Evolutionary conservation across 2,888 invertebrate species (phyloP).

Genomic region (Beris chalybata): DNA sequence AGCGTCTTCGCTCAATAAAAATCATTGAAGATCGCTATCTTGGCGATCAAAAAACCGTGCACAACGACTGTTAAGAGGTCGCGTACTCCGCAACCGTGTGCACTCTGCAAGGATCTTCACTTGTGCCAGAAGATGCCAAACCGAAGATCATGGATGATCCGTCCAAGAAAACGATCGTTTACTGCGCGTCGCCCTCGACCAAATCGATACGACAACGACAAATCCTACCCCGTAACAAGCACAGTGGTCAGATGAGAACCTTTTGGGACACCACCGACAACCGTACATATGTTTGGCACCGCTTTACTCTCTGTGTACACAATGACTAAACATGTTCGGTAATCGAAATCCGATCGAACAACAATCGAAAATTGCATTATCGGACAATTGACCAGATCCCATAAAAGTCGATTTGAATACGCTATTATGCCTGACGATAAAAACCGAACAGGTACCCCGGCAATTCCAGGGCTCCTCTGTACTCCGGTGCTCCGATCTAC

Average conservation of each 20-base stretch:
- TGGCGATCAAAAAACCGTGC: no score
- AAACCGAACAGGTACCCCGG: background rate
- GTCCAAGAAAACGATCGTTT: no score
- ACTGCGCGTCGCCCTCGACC: no score
- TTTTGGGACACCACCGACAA: background rate
- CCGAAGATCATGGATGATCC: no score
- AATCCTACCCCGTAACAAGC: no score
- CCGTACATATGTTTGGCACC: background rate
- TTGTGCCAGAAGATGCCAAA: no score
- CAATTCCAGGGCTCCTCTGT: background rate
- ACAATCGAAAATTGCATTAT: conserved; percentile 38
- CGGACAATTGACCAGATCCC: conserved; percentile 38
- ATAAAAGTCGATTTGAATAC: conserved; percentile 31
- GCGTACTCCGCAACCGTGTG: no score
- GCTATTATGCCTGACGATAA: conserved; percentile 17
- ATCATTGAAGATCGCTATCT: no score
- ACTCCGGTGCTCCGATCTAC: background rate
- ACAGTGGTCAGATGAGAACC: background rate
- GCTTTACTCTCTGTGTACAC: background rate
- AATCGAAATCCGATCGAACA: conserved; percentile 34
- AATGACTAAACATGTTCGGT: conserved; percentile 26
- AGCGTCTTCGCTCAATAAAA: no score
- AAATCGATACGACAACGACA: no score
- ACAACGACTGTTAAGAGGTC: no score
- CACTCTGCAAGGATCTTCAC: no score